These are phyloP conservation scores for Liopterus haemorrhoidalis DNA, from an alignment of 2,888 invertebrate species.

Conservation along the genomic window DNA sequence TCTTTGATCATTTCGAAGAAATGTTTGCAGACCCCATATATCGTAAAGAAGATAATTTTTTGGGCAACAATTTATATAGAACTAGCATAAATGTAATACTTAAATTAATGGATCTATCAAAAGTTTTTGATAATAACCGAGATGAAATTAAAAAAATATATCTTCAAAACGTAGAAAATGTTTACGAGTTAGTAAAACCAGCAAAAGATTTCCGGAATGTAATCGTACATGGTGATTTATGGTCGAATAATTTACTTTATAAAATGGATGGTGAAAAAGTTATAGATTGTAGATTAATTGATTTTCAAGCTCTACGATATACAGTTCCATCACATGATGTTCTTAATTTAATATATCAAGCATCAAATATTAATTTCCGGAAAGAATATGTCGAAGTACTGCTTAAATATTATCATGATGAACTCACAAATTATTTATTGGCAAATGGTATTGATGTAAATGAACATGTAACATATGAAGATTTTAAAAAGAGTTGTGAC, in stretches of 20 bases:
- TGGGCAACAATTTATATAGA: conserved; percentile 36
- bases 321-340: conserved; percentile 61
- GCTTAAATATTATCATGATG: conserved; percentile 26
- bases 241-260: conserved; percentile 45
- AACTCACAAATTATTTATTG: conserved; percentile 17
- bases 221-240: conserved; percentile 57
- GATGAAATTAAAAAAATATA: conserved; percentile 24
- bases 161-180: conserved; percentile 21
- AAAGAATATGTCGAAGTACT: conserved; percentile 26
- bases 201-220: conserved; percentile 48
- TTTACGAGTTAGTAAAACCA: conserved; percentile 38
- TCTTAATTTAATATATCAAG: conserved; percentile 38
- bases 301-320: conserved; percentile 45
- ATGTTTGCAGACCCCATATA: conserved; percentile 43
- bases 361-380: conserved; percentile 28
- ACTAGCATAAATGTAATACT: conserved; percentile 36
- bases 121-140: conserved; percentile 27
- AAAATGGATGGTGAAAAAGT: conserved; percentile 31
- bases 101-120: conserved; percentile 33
- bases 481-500: conserved; percentile 11
- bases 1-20: conserved; percentile 36
- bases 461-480: conserved; percentile 10
- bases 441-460: conserved; percentile 15
- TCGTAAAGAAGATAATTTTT: conserved; percentile 34
- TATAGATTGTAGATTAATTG: conserved; percentile 36